Percentiles rank a stretch among this genome's conserved stretches.
phyloP scores from a whole-genome alignment of 2,113 vertebrate genomes.

The Pao palembangensis region DNA sequence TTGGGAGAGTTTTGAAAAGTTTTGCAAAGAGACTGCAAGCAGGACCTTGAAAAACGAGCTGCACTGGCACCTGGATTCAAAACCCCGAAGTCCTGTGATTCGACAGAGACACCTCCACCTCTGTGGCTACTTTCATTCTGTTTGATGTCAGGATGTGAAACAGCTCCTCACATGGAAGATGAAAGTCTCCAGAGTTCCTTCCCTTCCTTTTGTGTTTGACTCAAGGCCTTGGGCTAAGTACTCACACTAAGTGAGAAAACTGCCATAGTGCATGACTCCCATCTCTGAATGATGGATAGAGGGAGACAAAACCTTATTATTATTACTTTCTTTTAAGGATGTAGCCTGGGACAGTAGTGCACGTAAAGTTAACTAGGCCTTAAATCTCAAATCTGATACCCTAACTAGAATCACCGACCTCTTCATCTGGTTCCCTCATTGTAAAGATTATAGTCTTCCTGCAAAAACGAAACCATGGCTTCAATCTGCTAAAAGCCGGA shows the following conservation, averaged over 20 bases:
- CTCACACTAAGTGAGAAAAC: slow-evolving; percentile 17
- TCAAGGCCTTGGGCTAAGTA: slow-evolving; percentile 54
- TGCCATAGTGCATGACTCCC: slow-evolving; percentile 12
- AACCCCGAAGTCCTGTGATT: slow-evolving; percentile 45
- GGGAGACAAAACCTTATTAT: not conserved
- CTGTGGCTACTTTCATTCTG: slow-evolving; percentile 33
- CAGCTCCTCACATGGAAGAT: slow-evolving; percentile 71
- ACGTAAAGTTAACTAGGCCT: too few relatives aligned
- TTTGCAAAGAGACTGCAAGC: slow-evolving; percentile 34
- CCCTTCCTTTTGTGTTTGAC: slow-evolving; percentile 28
- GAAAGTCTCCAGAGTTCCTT: slow-evolving; percentile 62
- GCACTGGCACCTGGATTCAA: slow-evolving; percentile 38
- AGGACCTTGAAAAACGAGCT: slow-evolving; percentile 18
- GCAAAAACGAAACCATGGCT: too few relatives aligned
- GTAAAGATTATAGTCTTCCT: too few relatives aligned
- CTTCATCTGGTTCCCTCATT: too few relatives aligned
- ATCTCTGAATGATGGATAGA: slow-evolving; percentile 37
- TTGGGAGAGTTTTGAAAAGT: slow-evolving; percentile 42
- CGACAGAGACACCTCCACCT: slow-evolving; percentile 52
- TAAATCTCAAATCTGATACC: too few relatives aligned
- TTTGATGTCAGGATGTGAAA: slow-evolving; percentile 76
- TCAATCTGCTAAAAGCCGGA: too few relatives aligned
- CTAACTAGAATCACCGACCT: too few relatives aligned
- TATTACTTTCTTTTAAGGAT: too few relatives aligned
- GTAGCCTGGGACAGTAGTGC: too few relatives aligned